Evolutionary conservation across 1,140 invertebrate species (phyloP).

Genomic region (Pseudomyrmex concolor): DNA sequence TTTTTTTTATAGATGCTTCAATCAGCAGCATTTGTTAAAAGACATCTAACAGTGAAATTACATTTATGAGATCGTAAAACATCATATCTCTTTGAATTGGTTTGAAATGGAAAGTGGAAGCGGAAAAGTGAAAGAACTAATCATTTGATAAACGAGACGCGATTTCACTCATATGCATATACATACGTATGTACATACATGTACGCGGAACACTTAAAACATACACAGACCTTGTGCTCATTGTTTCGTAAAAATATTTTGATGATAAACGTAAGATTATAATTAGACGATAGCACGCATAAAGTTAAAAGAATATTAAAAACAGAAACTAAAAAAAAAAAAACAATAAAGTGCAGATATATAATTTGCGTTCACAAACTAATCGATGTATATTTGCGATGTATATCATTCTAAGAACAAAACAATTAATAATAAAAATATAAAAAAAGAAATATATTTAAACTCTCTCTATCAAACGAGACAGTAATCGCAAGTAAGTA

Average conservation of each 20-base stretch:
- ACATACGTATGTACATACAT: not conserved
- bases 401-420: too few species aligned
- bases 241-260: slow-evolving; percentile 5
- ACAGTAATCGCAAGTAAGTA: too few species aligned
- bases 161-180: slow-evolving; percentile 63
- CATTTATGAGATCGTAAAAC: slow-evolving; percentile 34
- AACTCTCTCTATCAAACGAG: too few species aligned
- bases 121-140: slow-evolving; percentile 72
- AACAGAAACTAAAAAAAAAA: not conserved
- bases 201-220: not conserved
- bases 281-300: not conserved
- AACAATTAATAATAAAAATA: not conserved
- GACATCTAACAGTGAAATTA: not conserved
- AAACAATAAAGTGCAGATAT: not conserved
- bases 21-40: slow-evolving; percentile 15
- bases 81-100: slow-evolving; percentile 38
- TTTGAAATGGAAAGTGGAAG: slow-evolving; percentile 70
- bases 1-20: not conserved
- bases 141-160: slow-evolving; percentile 30
- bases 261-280: not conserved
- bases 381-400: too few species aligned
- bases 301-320: not conserved
- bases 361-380: too few species aligned
- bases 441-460: not conserved
- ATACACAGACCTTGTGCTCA: slow-evolving; percentile 26